Evolutionary conservation across 2,888 invertebrate genomes (phyloP).

Genomic region (Dicyrtoma fusca): DNA sequence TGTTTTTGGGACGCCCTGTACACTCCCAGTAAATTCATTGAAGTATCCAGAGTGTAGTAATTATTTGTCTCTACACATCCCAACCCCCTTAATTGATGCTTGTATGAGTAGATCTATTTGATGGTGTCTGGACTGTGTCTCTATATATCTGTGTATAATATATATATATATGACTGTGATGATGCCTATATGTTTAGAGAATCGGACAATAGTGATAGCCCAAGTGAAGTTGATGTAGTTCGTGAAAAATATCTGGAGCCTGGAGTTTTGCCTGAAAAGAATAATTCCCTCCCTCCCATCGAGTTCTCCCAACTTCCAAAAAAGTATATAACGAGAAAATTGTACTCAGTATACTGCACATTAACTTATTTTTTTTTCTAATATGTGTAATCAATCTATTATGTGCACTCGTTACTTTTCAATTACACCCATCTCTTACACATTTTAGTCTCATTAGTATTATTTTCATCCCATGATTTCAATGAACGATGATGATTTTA

Average conservation of each 20-base stretch:
- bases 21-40: too few species aligned
- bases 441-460: not conserved
- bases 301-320: conserved; percentile 43
- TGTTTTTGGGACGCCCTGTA: too few species aligned
- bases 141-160: too few species aligned
- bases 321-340: conserved; percentile 26
- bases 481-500: too few species aligned
- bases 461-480: not conserved
- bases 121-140: too few species aligned
- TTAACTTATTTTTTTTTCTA: conserved; percentile 2
- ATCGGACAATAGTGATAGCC: conserved; percentile 4
- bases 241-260: conserved; percentile 55
- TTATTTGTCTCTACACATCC: not conserved
- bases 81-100: not conserved
- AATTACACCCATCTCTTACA: not conserved
- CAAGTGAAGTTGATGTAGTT: conserved; percentile 22
- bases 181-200: not conserved
- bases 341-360: not conserved
- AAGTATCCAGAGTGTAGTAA: not conserved
- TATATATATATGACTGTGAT: not conserved
- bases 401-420: not conserved
- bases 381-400: not conserved
- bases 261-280: conserved; percentile 53
- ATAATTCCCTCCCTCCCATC: conserved; percentile 46
- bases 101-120: too few species aligned